Evolutionary conservation across 2,113 vertebrate genomes (phyloP), one percentile per base, ranked within the genome.

Genomic region (Pachypanchax playfairii): DNA sequence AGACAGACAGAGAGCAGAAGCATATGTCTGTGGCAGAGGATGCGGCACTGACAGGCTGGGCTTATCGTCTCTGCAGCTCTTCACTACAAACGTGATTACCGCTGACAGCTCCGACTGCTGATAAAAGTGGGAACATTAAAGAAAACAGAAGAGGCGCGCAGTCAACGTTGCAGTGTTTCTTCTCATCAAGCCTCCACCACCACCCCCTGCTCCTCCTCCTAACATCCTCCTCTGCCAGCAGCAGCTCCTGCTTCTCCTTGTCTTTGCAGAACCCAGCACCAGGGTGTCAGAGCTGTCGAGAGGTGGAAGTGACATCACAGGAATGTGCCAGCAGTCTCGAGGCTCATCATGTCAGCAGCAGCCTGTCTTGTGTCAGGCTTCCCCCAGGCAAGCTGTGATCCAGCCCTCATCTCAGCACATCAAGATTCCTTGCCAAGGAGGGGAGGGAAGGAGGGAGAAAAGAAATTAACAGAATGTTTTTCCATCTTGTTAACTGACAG

Each of bases 111-210:
- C 77, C 73, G 80, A 87, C 87, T 80, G 75, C 88, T 83, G 91
- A 91, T 91, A 91, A 92, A 91, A 91, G 90, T 47, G n/a, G 58
- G 63, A 70, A 88, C 85, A 90, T 90, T 91, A 90, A 91, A 92
- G 90, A 90, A 90, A 91, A 88, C 86, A 87, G 84, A 83, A 75
- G 74, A 82, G 82, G 74, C 29, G 52, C 61, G 43, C 63, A 77
- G 78, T 71, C 73, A 31, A 75, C 69, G 48, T 79, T 70, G 63
- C 74, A 76, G 68, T 77, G 67, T 85, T 88, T 85, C 84, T 87
- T 83, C 77, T 87, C 82, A 83, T 87, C 82, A 81, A 65, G 22
- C 63, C 58, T 58, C 62, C 66, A 49, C 39, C 35, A 36, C n/a
- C 28, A 14, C 70, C 58, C 13, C 52, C 48, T 18, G 42, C 55